These are phyloP conservation scores for Ditula angustiorana DNA, from an alignment of 2,888 invertebrate genomes.

Conservation along the genomic window DNA sequence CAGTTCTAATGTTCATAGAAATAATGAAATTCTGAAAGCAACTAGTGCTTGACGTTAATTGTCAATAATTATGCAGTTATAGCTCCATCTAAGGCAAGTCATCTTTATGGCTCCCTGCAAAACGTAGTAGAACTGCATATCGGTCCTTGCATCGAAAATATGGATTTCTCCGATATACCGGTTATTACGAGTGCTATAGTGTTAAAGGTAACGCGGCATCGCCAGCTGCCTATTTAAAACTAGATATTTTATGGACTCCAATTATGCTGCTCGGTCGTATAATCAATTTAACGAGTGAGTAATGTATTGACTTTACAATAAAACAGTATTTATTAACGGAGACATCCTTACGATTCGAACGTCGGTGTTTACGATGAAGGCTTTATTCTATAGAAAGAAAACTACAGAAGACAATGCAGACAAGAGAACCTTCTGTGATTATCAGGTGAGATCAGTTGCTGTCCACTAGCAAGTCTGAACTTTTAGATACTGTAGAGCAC, in stretches of 20 bases:
- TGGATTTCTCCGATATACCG: conserved; percentile 8
- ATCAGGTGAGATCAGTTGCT: too few relatives aligned
- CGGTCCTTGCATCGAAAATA: conserved; percentile 39
- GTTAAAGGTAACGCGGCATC: conserved; percentile 28
- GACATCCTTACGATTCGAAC: too few relatives aligned
- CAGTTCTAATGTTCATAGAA: conserved; percentile 42
- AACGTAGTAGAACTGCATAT: conserved; percentile 24
- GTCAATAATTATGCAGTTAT: conserved; percentile 59
- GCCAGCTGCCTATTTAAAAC: conserved; percentile 20
- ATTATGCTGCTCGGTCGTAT: conserved; percentile 5
- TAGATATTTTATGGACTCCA: background rate
- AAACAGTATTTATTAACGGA: too few relatives aligned
- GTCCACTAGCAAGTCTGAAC: too few relatives aligned
- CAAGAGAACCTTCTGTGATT: too few relatives aligned
- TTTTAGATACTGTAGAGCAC: too few relatives aligned
- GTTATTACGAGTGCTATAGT: conserved; percentile 14
- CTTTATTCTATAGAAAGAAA: too few relatives aligned
- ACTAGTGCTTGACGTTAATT: conserved; percentile 61
- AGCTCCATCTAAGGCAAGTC: conserved; percentile 56
- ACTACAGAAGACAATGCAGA: too few relatives aligned
- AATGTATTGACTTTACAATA: background rate
- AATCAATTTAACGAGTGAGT: background rate
- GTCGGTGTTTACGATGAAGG: too few relatives aligned
- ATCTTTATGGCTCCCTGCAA: conserved; percentile 53
- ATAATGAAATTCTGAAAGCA: conserved; percentile 57